Evolutionary conservation across 2,113 vertebrate species (phyloP).

Genomic region (Nematolebias whitei): DNA sequence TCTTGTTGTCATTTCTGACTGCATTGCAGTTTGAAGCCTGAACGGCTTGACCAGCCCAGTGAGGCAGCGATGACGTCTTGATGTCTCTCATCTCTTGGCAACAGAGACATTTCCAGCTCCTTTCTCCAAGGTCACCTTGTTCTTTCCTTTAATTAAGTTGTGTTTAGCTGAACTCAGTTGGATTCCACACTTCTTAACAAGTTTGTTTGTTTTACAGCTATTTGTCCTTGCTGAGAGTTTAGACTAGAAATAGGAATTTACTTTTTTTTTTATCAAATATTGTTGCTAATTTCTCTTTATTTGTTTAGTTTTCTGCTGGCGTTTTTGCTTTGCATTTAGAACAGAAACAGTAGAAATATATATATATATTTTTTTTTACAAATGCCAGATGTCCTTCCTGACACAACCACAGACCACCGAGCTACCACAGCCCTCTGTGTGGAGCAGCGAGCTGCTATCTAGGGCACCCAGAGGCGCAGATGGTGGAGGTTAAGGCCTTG

Average conservation of each 20-base stretch:
- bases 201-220: constrained; percentile 13
- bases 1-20: constrained; percentile 35
- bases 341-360: too few species aligned
- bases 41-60: constrained; percentile 14
- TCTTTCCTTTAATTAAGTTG: constrained; percentile 47
- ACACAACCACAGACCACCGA: too few species aligned
- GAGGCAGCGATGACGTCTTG: constrained; percentile 26
- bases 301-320: not conserved
- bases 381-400: too few species aligned
- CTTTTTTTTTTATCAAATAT: not conserved
- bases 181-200: constrained; percentile 19
- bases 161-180: constrained; percentile 37
- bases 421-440: too few species aligned
- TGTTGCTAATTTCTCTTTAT: not conserved
- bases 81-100: constrained; percentile 50
- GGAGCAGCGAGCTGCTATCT: too few species aligned
- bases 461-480: too few species aligned
- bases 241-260: not conserved
- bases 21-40: constrained; percentile 55
- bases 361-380: too few species aligned
- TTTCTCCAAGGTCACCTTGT: constrained; percentile 56
- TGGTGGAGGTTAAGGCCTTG: too few species aligned
- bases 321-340: too few species aligned
- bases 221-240: constrained; percentile 1
- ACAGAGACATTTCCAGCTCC: constrained; percentile 15